Evolutionary conservation across 2,113 vertebrate species (phyloP).

Genomic region (Sarotherodon lohbergeri): DNA sequence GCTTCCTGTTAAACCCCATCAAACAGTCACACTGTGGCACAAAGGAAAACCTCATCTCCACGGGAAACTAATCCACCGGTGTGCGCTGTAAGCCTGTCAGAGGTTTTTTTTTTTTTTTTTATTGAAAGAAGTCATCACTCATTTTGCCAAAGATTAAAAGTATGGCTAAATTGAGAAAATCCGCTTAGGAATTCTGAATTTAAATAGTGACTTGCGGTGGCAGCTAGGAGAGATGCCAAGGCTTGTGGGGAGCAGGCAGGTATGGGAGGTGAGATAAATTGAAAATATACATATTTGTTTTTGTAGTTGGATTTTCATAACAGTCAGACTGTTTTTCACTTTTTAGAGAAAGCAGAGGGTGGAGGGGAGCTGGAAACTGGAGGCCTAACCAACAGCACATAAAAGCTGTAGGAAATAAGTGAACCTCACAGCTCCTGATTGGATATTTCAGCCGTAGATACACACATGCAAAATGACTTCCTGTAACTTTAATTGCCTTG

Average conservation of each 20-base stretch:
- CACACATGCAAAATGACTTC: constrained; percentile 84
- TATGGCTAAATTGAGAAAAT: constrained; percentile 99
- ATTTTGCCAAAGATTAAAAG: constrained; percentile 99
- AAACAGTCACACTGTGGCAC: constrained; percentile 94
- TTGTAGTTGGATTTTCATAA: constrained; percentile 64
- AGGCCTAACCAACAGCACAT: background rate
- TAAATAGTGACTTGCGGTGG: constrained; percentile 86
- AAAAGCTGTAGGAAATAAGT: constrained; percentile 20
- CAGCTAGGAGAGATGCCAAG: constrained; percentile 79
- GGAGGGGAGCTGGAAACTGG: constrained; percentile 5
- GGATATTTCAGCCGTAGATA: constrained; percentile 80
- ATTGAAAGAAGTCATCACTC: constrained; percentile 99
- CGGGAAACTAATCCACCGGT: constrained; percentile 97
- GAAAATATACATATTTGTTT: constrained; percentile 84
- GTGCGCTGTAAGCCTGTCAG: constrained; percentile 96
- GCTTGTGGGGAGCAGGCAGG: constrained; percentile 53
- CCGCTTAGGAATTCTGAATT: constrained; percentile 98
- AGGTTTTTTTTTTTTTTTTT: constrained; percentile 68
- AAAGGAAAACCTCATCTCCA: constrained; percentile 99
- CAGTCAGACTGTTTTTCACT: constrained; percentile 64
- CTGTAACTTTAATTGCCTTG: constrained; percentile 87
- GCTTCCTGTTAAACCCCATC: constrained; percentile 99
- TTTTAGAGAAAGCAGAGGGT: constrained; percentile 29
- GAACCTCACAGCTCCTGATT: constrained; percentile 68
- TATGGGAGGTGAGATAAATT: constrained; percentile 77